phyloP scores from a whole-genome alignment of 2,797 vertebrate genomes.

The Schizothorax lantsangensis region DNA sequence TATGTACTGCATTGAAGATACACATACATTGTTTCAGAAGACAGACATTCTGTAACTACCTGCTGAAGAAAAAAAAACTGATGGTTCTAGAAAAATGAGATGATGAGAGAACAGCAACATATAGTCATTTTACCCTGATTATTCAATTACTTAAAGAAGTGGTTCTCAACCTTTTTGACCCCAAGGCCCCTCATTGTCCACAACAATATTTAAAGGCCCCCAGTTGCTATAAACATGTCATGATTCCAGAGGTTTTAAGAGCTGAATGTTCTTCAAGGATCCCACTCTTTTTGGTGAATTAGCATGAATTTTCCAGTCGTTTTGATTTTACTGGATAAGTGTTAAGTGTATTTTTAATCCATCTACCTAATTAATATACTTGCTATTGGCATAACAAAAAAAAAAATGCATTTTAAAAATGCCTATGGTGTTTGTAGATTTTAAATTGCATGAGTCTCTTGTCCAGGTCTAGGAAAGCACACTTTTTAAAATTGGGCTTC shows the following conservation, averaged over 20 bases:
- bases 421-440: neutral
- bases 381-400: neutral
- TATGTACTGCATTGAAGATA: neutral
- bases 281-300: neutral
- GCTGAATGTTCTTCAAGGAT: neutral
- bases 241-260: neutral
- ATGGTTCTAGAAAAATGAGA: neutral
- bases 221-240: neutral
- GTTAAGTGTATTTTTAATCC: neutral
- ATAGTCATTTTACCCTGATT: neutral
- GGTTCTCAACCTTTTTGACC: neutral
- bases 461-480: neutral
- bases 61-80: neutral
- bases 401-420: neutral
- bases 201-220: neutral
- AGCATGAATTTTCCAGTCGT: no score
- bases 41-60: neutral
- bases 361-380: neutral
- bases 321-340: no score
- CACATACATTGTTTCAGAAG: neutral
- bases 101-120: neutral
- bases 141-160: neutral
- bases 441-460: neutral
- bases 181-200: neutral
- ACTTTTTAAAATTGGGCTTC: neutral